Base-by-base conservation (phyloP, 2,797 vertebrate species). In the Sparus aurata region DNA sequence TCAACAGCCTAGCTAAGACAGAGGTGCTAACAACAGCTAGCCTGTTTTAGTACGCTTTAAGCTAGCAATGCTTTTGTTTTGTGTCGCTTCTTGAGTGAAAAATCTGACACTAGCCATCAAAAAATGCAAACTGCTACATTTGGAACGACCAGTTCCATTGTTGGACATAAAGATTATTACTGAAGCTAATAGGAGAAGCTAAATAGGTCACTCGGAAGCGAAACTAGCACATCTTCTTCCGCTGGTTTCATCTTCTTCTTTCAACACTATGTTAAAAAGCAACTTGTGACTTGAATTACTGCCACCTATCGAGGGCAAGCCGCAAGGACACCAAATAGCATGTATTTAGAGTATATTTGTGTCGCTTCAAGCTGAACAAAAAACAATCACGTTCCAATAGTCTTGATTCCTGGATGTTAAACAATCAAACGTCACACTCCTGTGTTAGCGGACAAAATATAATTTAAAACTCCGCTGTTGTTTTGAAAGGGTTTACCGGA, bases 121-220 rank as follows among this genome's bases (percentile, higher is more conserved):
- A 78, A 46, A 6, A 17, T 0, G 2, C 15, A 6, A 72, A 22
- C 2, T 25, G 45, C 25, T 10, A 54, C 17, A 12, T 23, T 4
- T 15, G 25, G 2, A 54, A 18, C 1, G 1, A 3, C 3, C 12
- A n/a, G 9, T 16, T 57, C 43, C 84, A 89, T 81, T 66, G 59
- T 69, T 61, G 11, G 7, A 27, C n/a, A 63, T 38, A 54, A 18
- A 60, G 58, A 84, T 60, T 53, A 80, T 67, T 61, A 78, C n/a
- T 12, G 53, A 70, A 65, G 90, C 82, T 88, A 89, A 86, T 41
- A 25, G 10, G 2, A 74, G 18, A 71, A 45, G 88, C 87, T 92
- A 93, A 92, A 25, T 86, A 78, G 90, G 91, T 91, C 90, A 90
- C 23, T 55, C 83, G 89, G 90, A 91, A 92, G 79, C 73, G 72